These are phyloP conservation scores for Hanleya hanleyi DNA, from an alignment of 2,888 invertebrate species.

Conservation along the genomic window DNA sequence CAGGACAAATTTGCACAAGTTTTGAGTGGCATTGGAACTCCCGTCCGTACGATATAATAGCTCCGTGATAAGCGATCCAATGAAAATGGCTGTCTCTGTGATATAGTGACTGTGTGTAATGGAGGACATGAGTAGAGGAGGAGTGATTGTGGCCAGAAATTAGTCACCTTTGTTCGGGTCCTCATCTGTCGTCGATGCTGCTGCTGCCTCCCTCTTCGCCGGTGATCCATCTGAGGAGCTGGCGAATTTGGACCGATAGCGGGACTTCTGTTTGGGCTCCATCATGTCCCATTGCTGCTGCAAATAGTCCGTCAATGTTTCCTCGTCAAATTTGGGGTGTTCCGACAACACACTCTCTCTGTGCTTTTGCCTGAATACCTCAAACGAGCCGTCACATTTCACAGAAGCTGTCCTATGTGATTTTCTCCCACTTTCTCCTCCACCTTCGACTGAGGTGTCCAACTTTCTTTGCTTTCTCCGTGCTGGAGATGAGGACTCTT, in stretches of 20 bases:
- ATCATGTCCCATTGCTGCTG: constrained; percentile 65
- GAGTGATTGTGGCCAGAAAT: not conserved
- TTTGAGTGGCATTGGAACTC: too few relatives aligned
- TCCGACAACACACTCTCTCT: constrained; percentile 58
- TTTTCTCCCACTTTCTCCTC: not conserved
- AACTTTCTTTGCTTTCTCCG: constrained; percentile 18
- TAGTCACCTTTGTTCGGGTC: constrained; percentile 1
- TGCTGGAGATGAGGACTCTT: constrained; percentile 28
- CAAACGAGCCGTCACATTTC: constrained; percentile 58
- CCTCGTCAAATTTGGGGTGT: constrained; percentile 65
- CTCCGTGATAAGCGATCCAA: too few relatives aligned
- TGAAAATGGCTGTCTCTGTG: too few relatives aligned
- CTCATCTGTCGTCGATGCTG: constrained; percentile 6
- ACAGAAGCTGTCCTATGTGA: not conserved
- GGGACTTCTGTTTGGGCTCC: constrained; percentile 58
- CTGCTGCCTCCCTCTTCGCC: constrained; percentile 10
- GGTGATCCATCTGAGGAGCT: not conserved
- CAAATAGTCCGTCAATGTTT: constrained; percentile 56
- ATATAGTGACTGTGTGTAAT: too few relatives aligned
- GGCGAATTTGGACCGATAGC: constrained; percentile 52
- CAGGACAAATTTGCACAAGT: too few relatives aligned
- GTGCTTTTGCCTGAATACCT: constrained; percentile 66
- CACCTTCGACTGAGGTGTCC: constrained; percentile 25
- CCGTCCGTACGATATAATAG: too few relatives aligned
- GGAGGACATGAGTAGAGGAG: too few relatives aligned